Conservation (phyloP, 2,797 vertebrate genomes). For the Xiphorhynchus erythropygius region DNA sequence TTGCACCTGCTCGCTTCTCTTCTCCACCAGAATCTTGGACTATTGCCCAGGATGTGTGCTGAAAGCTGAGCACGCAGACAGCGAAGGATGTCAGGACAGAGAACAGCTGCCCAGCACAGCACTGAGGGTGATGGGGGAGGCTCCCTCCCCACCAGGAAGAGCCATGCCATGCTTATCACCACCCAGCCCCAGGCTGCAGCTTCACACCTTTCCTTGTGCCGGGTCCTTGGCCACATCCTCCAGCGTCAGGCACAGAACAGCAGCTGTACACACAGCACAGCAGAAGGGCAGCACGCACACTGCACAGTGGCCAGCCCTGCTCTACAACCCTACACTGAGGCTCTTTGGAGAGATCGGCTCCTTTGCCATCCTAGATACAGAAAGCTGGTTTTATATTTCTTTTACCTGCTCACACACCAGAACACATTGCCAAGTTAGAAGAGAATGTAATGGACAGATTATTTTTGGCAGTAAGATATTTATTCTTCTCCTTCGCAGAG, state of each 20-base stretch:
- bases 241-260: neutral
- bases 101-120: neutral
- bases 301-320: neutral
- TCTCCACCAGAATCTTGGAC: neutral
- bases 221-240: neutral
- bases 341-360: neutral
- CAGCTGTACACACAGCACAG: neutral
- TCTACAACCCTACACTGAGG: neutral
- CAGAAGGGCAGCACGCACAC: neutral
- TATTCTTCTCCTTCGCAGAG: neutral
- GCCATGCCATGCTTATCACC: neutral
- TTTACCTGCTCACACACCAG: neutral
- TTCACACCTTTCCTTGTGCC: neutral
- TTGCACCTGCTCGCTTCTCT: neutral
- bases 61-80: neutral
- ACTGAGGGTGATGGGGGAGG: neutral
- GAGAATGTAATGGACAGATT: neutral
- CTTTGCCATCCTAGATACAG: neutral
- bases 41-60: rapidly evolving
- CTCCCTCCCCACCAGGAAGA: neutral
- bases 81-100: neutral
- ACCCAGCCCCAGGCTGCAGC: neutral
- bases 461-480: neutral
- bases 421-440: neutral
- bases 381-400: neutral